Evolutionary conservation across 2,797 vertebrate genomes (phyloP), one percentile per base, ranked within the genome.

Genomic region (Megalops cyprinoides): DNA sequence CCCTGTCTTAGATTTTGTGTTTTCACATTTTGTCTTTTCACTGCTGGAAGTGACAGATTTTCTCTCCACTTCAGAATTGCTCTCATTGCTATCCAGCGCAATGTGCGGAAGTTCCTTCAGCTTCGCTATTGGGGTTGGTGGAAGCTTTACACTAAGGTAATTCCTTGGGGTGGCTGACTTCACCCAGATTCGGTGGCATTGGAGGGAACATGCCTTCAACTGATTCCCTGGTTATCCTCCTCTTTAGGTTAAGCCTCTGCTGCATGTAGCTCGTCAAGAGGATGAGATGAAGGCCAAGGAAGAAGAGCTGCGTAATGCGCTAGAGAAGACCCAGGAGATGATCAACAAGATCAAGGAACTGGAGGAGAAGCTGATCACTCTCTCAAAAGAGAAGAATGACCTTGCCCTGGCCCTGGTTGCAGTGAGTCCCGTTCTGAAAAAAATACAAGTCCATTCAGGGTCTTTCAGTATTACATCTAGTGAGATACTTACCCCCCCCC

Each of bases 321-420:
- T 84, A 85, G 85, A 92, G 79, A 94, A 92, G 81, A 84, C 82
- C 1, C 74, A 60, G n/a, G 90, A 95, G 37, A 81, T 92, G 86
- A 82, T 86, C 56, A 83, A 84, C 8, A 91, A 87, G 6, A 60
- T 87, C 81, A 92, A 95, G 84, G 88, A 94, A 23, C 86, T 93
- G 80, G 94, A 96, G 58, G 87, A 90, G 83, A 94, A 93, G 86
- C 71, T 81, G 55, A 86, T 77, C 81, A 91, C 87, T 2, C 86
- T 95, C n/a, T 93, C 90, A 12, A 92, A 94, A 86, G 92, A 96
- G 86, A 94, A 95, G 83, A 93, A 91, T 0, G 89, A 94, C 86
- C 87, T 94, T 9, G 65, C 82, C 34, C 88, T 91, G 77, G 88
- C 92, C 9, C 55, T 92, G 76, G 90, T 93, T 86, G 91, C 90